Base-by-base conservation (phyloP, 2,888 invertebrate species). In the Fabriciana adippe region DNA sequence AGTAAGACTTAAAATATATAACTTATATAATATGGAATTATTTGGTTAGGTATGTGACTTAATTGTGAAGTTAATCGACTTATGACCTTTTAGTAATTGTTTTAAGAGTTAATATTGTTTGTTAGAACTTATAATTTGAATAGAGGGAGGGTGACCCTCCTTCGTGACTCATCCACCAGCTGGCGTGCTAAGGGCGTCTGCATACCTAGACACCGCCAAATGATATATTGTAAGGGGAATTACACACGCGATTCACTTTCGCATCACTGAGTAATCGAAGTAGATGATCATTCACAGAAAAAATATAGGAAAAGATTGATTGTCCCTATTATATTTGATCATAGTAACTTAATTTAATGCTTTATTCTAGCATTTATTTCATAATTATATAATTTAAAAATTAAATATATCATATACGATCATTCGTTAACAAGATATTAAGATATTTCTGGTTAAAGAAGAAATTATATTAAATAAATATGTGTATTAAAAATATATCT, bases 91-190 rank as follows among this genome's bases (percentile, higher is more conserved):
- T 65, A n/a, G 4, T 6, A 41, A 21, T 16, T 55, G 41, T 21
- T 45, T 35, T 67, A 69, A 72, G 69, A 67, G 18, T 48, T 50
- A 65, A 64, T 66, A 50, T 69, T 62, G 67, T 69, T 55, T 67
- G 64, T 21, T 35, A 26, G 26, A 54, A 64, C 47, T 71, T 66
- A 63, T 63, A 51, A 55, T 63, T 48, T 64, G 62, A 55, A 51
- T 61, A 70, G 62, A 62, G 65, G 70, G 73, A 69, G 72, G 72
- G 70, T 67, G 68, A 70, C 69, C 67, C 72, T 68, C 73, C 70
- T 72, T 70, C 66, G 67, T 73, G 73, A 73, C 63, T 72, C 73
- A 73, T 69, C 73, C 68, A 69, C 72, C 72, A 70, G 73, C 72
- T 73, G 73, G 64, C 72, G 61, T 68, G 72, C 61, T 70, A 66